Evolutionary conservation across 92 coral and sea anemone species (phyloP), one percentile per base, ranked within the genome.

Genomic region (Umimayanthus chanpuru): DNA sequence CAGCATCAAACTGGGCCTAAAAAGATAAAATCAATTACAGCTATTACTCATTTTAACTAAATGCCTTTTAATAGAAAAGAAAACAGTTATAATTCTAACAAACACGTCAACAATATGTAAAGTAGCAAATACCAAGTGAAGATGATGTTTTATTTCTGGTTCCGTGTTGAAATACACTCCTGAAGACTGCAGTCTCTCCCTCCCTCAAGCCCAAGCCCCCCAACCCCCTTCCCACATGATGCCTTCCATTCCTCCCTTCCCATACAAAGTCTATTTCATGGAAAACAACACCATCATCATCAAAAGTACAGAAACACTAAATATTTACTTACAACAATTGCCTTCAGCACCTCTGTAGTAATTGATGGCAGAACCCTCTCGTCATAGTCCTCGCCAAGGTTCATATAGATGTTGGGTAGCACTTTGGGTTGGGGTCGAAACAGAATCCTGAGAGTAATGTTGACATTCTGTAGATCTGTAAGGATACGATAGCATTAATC

Each of bases 1-100:
- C 98, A 66, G 99, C 99, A 94, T 97, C 99, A 97, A 97, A 97
- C 91, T 97, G 98, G 68, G 99, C 99, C 99, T 97, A 75, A 56
- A 40, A 20, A 73, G 64, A 5, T 36, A 30, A 64, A 44, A 72
- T 58, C 4, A 44, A 58, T 26, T 0, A 61, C 25, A 61, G 2
- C 14, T 53, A 53, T 53, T 53, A 53, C 58, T 53, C 18, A 53
- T 53, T 53, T 53, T 16, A 53, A 53, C 58, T 53, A n/a, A n/a
- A n/a, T n/a, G n/a, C n/a, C n/a, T n/a, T n/a, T n/a, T n/a, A n/a
- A n/a, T n/a, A 53, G 14, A 53, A 2, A 53, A 53, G 14, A 53
- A 53, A 53, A 53, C 12, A 0, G 11, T 53, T 47, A 47, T 12
- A 53, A 53, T 1, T 7, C 1, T 53, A 11, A 53, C 58, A 53